Evolutionary conservation across 2,113 vertebrate species (phyloP).

Genomic region (Meleagris gallopavo): DNA sequence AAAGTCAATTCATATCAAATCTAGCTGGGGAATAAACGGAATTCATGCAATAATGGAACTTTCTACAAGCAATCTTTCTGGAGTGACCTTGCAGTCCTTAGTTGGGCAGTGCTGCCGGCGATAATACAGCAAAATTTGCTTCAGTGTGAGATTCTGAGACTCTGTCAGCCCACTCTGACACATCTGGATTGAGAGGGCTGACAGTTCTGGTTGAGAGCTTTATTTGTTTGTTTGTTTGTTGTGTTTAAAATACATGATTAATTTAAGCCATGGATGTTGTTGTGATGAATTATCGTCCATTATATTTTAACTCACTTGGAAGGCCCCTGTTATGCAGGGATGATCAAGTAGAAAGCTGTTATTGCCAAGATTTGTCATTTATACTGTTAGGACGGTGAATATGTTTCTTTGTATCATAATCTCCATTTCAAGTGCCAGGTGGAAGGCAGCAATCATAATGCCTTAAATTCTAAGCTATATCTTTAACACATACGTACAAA

Average conservation of each 20-base stretch:
- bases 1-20: background rate
- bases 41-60: background rate
- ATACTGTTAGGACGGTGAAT: background rate
- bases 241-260: background rate
- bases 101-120: background rate
- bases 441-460: background rate
- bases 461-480: background rate
- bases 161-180: background rate
- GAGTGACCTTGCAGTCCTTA: background rate
- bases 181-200: background rate
- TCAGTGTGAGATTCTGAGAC: background rate
- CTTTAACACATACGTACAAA: background rate
- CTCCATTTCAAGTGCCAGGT: background rate
- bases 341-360: background rate
- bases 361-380: background rate
- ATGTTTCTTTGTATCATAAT: background rate
- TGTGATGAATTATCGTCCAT: background rate
- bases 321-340: background rate
- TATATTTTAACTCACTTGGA: background rate
- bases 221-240: background rate
- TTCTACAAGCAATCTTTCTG: background rate
- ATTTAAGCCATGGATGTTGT: background rate
- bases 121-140: background rate
- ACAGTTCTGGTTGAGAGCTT: background rate
- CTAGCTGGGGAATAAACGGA: background rate